phyloP scores from a whole-genome alignment of 2,797 vertebrate genomes.

The Ptychobarbus kaznakovi region DNA sequence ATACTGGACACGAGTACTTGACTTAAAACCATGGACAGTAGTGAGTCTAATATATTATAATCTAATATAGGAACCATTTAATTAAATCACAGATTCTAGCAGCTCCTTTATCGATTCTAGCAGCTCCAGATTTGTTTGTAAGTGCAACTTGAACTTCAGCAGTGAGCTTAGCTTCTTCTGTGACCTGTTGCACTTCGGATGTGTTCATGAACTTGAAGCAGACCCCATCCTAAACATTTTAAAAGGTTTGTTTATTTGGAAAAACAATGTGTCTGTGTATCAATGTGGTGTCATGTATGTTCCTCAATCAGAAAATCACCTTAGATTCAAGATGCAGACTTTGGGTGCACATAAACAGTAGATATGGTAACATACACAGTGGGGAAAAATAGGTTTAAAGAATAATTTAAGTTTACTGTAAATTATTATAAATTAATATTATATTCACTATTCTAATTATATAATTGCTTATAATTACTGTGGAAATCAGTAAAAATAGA shows the following conservation, averaged over 20 bases:
- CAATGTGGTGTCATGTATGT: background rate
- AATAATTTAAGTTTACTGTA: background rate
- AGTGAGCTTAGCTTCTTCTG: background rate
- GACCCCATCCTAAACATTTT: background rate
- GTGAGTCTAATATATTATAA: background rate
- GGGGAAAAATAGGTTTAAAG: background rate
- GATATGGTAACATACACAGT: background rate
- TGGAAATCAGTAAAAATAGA: background rate
- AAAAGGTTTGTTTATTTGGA: background rate
- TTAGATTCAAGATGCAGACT: background rate
- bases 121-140: background rate
- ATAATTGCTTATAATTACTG: background rate
- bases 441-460: background rate
- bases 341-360: background rate
- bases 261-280: background rate
- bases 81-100: background rate
- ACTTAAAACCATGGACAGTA: background rate
- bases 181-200: background rate
- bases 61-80: background rate
- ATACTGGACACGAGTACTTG: background rate
- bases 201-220: background rate
- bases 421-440: background rate
- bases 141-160: background rate
- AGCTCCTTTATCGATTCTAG: background rate
- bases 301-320: background rate